These are phyloP conservation scores for Dendrolimus pini DNA, from an alignment of 2,888 invertebrate genomes.

Conservation along the genomic window DNA sequence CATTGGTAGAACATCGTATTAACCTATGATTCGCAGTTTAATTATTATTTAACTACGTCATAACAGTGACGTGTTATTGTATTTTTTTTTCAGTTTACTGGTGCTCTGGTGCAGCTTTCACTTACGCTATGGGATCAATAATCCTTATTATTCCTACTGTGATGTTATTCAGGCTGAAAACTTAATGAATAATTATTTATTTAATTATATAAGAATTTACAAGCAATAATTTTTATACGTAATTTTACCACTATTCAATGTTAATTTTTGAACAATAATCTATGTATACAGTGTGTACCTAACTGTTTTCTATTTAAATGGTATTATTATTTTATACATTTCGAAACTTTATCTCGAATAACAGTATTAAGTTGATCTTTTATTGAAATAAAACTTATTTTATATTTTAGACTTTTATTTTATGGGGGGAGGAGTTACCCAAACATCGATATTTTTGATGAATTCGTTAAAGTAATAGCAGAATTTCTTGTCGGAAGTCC, in stretches of 20 bases:
- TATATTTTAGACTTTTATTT: too few species aligned
- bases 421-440: too few species aligned
- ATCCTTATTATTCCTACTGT: conserved; percentile 86
- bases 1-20: too few species aligned
- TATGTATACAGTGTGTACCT: conserved; percentile 1
- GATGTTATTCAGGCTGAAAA: conserved; percentile 74
- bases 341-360: conserved; percentile 40
- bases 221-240: conserved; percentile 22
- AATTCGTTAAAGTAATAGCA: too few species aligned
- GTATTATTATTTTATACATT: conserved; percentile 12
- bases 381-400: too few species aligned
- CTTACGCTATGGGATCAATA: conserved; percentile 88
- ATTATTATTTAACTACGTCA: too few species aligned
- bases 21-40: too few species aligned
- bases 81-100: conserved; percentile 84
- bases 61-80: not conserved
- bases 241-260: conserved; percentile 23
- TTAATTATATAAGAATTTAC: conserved; percentile 19
- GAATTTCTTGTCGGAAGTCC: too few species aligned
- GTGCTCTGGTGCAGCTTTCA: conserved; percentile 89
- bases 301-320: conserved; percentile 13
- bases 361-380: conserved; percentile 42
- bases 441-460: too few species aligned
- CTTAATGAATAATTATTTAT: conserved; percentile 29
- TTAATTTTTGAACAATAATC: too few species aligned